These are phyloP conservation scores for Geophilus truncorum DNA, from an alignment of 2,888 invertebrate genomes.

Conservation along the genomic window DNA sequence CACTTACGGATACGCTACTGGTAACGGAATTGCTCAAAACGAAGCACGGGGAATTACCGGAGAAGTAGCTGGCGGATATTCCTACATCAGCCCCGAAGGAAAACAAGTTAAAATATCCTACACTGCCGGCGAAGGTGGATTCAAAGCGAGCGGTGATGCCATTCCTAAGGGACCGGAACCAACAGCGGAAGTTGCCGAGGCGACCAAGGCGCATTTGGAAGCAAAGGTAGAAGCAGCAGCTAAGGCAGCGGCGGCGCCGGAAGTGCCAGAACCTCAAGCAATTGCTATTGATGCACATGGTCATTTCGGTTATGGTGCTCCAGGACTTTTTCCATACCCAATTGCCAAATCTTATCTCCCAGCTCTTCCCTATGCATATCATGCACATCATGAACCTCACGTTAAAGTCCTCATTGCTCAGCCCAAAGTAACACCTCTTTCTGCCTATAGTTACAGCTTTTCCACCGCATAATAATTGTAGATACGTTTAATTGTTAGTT, in stretches of 20 bases:
- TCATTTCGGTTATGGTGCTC: not conserved
- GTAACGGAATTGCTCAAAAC: slow-evolving; percentile 63
- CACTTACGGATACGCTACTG: slow-evolving; percentile 66
- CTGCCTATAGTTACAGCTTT: slow-evolving; percentile 2
- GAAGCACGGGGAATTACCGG: slow-evolving; percentile 65
- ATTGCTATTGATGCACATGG: not conserved
- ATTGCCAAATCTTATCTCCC: not conserved
- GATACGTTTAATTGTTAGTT: too few species aligned
- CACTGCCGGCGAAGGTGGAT: slow-evolving; percentile 56
- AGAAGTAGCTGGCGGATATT: slow-evolving; percentile 65
- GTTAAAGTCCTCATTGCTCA: not conserved
- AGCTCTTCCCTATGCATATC: not conserved
- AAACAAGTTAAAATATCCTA: slow-evolving; percentile 57
- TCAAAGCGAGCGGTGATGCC: slow-evolving; percentile 36
- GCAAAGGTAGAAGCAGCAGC: slow-evolving; percentile 3
- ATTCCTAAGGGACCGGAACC: slow-evolving; percentile 35
- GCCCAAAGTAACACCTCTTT: not conserved
- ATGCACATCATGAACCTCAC: not conserved
- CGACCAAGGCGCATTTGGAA: not conserved
- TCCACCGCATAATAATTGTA: not conserved
- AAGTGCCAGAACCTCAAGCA: not conserved
- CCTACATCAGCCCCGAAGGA: slow-evolving; percentile 59
- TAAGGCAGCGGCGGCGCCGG: slow-evolving; percentile 2
- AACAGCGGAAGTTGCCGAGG: slow-evolving; percentile 20
- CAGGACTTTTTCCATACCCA: not conserved